A percentile compares a stretch with the other conserved stretches of the same genome.
phyloP scores from a whole-genome alignment of 2,113 vertebrate species.

The Malurus alboscapulatus region DNA sequence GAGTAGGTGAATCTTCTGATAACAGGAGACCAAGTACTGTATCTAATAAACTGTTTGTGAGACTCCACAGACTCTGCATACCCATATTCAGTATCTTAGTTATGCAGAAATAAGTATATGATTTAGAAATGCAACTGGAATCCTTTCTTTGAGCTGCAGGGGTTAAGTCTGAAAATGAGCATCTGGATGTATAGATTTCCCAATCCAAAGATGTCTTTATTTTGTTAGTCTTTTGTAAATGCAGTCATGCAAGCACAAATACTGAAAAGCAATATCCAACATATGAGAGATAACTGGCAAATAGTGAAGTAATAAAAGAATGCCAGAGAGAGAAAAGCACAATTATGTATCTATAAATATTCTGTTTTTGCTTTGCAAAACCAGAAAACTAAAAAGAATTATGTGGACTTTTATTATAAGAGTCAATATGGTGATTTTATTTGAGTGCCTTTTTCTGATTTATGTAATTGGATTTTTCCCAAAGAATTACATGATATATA shows the following conservation, averaged over 20 bases:
- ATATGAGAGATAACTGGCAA: not conserved
- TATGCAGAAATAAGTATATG: not conserved
- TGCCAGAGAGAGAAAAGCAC: constrained; percentile 12
- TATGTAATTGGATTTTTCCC: not conserved
- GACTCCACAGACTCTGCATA: not conserved
- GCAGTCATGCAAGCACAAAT: not conserved
- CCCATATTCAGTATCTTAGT: not conserved
- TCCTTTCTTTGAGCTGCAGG: not conserved
- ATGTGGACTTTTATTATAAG: not conserved
- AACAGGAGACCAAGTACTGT: not conserved
- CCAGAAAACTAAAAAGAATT: not conserved
- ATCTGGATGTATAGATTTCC: not conserved
- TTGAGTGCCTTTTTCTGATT: not conserved
- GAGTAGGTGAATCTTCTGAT: constrained; percentile 45
- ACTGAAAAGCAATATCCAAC: not conserved
- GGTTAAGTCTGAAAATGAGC: constrained; percentile 4
- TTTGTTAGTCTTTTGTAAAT: constrained; percentile 25
- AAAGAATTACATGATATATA: not conserved
- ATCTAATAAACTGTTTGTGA: not conserved
- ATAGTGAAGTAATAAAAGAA: not conserved
- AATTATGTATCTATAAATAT: not conserved
- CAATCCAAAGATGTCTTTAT: not conserved
- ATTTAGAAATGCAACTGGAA: not conserved
- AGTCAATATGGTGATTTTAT: not conserved
- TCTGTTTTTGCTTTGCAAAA: not conserved